Conservation (phyloP, 2,113 vertebrate genomes). For the Parus major region DNA sequence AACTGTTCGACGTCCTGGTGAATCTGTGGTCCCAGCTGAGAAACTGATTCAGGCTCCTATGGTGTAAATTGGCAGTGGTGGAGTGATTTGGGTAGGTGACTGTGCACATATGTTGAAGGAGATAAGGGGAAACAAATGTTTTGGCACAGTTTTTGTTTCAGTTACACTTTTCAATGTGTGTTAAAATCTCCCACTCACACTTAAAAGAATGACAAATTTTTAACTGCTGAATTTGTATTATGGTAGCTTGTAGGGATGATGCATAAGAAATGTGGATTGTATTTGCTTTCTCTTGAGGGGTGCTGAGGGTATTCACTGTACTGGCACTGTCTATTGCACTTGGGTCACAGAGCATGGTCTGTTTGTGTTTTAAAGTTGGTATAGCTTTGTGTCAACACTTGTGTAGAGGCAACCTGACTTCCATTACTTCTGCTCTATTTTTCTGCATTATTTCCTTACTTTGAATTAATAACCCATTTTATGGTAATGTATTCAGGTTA, state of each 20-base stretch:
- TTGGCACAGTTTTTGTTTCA: background rate
- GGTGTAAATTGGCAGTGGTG: slow-evolving; percentile 29
- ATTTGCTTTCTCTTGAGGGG: background rate
- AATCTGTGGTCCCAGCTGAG: slow-evolving; percentile 1
- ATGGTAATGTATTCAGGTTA: background rate
- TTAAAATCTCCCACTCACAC: background rate
- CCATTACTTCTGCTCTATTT: background rate
- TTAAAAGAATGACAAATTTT: background rate
- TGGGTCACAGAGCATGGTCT: background rate
- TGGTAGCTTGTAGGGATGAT: background rate
- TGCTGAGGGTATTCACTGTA: accelerated
- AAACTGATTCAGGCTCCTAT: background rate
- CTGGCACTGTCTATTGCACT: background rate
- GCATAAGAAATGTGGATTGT: background rate
- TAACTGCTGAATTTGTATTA: background rate
- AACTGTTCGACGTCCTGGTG: background rate
- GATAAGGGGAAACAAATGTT: background rate
- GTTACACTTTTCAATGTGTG: background rate
- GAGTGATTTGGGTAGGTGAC: slow-evolving; percentile 38
- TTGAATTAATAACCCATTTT: background rate
- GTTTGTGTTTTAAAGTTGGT: background rate
- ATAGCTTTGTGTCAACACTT: background rate
- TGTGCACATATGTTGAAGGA: background rate
- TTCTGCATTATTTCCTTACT: background rate
- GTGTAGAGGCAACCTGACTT: background rate